Conservation (phyloP, 2,113 vertebrate species). For the Pica pica region DNA sequence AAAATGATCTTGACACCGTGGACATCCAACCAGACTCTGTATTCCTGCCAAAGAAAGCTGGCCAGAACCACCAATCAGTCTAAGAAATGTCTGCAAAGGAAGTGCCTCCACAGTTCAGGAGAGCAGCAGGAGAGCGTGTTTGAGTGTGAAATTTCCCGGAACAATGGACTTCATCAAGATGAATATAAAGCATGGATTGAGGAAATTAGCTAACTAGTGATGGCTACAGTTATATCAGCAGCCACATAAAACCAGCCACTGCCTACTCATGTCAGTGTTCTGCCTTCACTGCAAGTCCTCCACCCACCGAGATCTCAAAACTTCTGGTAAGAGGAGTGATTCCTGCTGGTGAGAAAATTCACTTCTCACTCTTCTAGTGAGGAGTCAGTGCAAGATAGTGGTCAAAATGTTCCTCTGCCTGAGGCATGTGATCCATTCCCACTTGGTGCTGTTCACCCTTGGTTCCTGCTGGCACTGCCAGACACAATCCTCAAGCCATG, state of each 20-base stretch:
- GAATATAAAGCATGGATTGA: neutral
- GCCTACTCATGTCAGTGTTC: neutral
- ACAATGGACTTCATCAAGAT: neutral
- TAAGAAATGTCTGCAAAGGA: neutral
- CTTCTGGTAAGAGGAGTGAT: neutral
- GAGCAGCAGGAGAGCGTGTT: neutral
- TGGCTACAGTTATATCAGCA: neutral
- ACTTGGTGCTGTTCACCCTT: neutral
- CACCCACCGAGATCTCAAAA: neutral
- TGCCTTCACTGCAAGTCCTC: neutral
- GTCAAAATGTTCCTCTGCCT: neutral
- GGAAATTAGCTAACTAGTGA: neutral
- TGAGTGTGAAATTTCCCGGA: neutral
- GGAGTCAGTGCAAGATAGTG: neutral
- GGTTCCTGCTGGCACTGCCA: neutral
- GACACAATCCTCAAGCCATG: neutral
- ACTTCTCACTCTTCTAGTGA: neutral
- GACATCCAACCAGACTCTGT: neutral
- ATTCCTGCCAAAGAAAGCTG: neutral
- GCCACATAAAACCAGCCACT: neutral
- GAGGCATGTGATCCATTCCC: neutral
- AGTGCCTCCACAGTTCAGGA: neutral
- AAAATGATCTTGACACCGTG: neutral
- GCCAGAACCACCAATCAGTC: neutral
- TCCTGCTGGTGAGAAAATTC: neutral